Evolutionary conservation across 2,888 invertebrate species (phyloP), one percentile per base, ranked within the genome.

Genomic region (Leptopterna dolabrata): DNA sequence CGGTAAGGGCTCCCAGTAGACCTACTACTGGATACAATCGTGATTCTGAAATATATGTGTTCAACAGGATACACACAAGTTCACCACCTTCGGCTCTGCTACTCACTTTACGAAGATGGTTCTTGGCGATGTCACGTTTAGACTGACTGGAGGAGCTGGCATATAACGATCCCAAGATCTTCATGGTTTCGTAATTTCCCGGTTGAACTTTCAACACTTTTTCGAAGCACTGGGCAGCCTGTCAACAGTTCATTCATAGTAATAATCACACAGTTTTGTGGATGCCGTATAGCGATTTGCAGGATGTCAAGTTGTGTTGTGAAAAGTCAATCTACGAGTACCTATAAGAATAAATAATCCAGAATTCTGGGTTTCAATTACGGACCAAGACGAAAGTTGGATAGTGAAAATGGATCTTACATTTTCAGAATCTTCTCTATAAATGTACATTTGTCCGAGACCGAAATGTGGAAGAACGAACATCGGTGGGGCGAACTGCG

Each of bases 101-200:
- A 36, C 88, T 27, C 51, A 97, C 97, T 92, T 99, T 99, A 91
- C 97, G 96, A 83, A 99, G 93, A 92, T 98, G 97, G 90, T 96
- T 96, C 91, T 97, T 96, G 0, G 99, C 99, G 89, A 97, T 97
- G 90, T 98, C 98, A 11, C 98, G 93, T 92, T 97, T 97, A 0
- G 97, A 95, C 91, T 97, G 97, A 2, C 97, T 97, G 19, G 94
- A 93, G 0, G 97, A 97, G 91, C 95, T 96, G 0, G 99, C 98
- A 92, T 99, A 99, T 0, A 99, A 93, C 0, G 99, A 98, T 0
- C 99, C 99, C 13, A 99, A 94, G 90, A 99, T 99, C 93, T 99
- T 99, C 98, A 99, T 98, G 0, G 99, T 99, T 92, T 99, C 99
- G 91, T 99, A 99, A 93, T 99, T 99, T 47, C 97, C 98, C 0